A percentile compares a stretch with the other conserved stretches of the same genome.
Conservation (phyloP, 2,113 vertebrate species). For the Corythaixoides concolor region DNA sequence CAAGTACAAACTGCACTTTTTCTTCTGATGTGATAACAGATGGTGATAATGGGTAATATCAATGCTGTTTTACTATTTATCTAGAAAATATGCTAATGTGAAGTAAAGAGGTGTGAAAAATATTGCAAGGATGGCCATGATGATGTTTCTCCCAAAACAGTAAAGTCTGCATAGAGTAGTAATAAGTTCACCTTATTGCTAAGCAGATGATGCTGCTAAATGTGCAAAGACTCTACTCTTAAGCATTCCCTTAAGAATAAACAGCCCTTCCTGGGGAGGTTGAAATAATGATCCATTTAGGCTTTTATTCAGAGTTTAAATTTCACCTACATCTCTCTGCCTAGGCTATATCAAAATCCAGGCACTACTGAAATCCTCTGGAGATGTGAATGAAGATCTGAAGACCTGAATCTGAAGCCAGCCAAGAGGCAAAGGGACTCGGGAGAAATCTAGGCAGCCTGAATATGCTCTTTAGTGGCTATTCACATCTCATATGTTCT, state of each 20-base stretch:
- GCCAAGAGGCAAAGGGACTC: constrained; percentile 66
- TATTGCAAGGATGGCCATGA: not conserved
- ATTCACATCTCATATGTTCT: constrained; percentile 41
- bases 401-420: constrained; percentile 61
- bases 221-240: not conserved
- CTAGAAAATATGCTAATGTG: not conserved
- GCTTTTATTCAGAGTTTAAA: constrained; percentile 32
- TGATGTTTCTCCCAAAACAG: not conserved
- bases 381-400: constrained; percentile 35
- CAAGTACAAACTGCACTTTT: not conserved
- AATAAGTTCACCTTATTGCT: not conserved
- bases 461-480: constrained; percentile 60
- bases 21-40: not conserved
- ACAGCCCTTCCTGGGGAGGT: constrained; percentile 25
- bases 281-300: constrained; percentile 45
- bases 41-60: not conserved
- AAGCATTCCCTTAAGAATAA: not conserved
- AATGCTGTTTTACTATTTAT: not conserved
- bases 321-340: constrained; percentile 32
- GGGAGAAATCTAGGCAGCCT: constrained; percentile 50
- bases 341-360: constrained; percentile 41
- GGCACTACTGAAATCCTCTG: constrained; percentile 24
- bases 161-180: not conserved
- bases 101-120: constrained; percentile 6
- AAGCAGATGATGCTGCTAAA: not conserved